A percentile compares a stretch with the other conserved stretches of the same genome.
Conservation (phyloP, 1,140 invertebrate genomes). For the Drosophila murphyi region DNA sequence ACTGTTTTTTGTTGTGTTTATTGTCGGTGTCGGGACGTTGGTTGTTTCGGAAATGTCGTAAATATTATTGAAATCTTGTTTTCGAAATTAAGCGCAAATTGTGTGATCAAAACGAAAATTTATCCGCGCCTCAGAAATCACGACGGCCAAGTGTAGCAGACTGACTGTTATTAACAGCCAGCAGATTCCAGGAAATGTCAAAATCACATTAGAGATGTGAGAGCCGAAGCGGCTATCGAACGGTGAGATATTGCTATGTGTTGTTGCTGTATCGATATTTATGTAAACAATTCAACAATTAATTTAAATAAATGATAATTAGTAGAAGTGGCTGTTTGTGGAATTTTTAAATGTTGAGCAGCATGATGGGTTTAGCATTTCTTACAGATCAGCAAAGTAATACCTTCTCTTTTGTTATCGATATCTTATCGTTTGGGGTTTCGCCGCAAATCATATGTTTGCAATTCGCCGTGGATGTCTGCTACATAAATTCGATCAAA, state of each 20-base stretch:
- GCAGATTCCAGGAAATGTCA: slow-evolving; percentile 11
- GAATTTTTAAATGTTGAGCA: neutral
- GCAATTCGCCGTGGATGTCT: slow-evolving; percentile 15
- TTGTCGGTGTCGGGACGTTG: slow-evolving; percentile 10
- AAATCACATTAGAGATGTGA: slow-evolving; percentile 23
- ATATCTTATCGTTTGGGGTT: neutral
- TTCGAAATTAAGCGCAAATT: slow-evolving; percentile 49
- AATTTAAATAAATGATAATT: neutral
- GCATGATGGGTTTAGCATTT: neutral
- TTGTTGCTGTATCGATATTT: slow-evolving; percentile 13
- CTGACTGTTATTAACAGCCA: slow-evolving; percentile 42
- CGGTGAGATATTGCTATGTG: neutral
- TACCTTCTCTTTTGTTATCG: neutral
- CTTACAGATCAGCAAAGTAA: neutral
- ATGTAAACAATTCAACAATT: neutral
- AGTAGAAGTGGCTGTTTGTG: neutral
- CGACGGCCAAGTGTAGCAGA: slow-evolving; percentile 52
- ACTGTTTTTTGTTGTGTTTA: slow-evolving; percentile 2
- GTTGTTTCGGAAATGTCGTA: slow-evolving; percentile 36
- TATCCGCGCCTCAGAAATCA: slow-evolving; percentile 48
- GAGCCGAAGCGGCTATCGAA: neutral
- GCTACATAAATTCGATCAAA: slow-evolving; percentile 22
- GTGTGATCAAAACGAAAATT: slow-evolving; percentile 25
- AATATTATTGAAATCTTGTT: slow-evolving; percentile 39
- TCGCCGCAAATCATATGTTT: slow-evolving; percentile 20